These are phyloP conservation scores for Trematomus loennbergii DNA, from an alignment of 2,113 vertebrate species.

Conservation along the genomic window DNA sequence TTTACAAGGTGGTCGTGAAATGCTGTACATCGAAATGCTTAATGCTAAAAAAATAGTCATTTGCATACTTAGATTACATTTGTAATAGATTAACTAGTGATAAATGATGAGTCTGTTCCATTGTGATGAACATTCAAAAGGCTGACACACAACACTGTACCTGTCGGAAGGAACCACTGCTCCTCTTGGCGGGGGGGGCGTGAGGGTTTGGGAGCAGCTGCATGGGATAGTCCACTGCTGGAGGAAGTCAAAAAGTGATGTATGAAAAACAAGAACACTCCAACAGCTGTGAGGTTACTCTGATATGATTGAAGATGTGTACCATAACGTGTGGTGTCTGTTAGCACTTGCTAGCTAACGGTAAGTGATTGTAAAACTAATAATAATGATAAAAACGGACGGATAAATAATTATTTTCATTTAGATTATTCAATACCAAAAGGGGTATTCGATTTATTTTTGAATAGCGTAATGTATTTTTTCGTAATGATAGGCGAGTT, in stretches of 20 bases:
- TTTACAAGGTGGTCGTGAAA: too few relatives aligned
- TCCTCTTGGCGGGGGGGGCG: conserved; percentile 87
- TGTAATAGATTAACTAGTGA: too few relatives aligned
- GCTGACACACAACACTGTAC: conserved; percentile 58
- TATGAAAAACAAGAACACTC: neutral
- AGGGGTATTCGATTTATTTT: too few relatives aligned
- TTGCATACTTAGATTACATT: too few relatives aligned
- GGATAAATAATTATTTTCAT: too few relatives aligned
- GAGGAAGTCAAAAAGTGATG: conserved; percentile 4
- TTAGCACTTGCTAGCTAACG: neutral
- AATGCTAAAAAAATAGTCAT: too few relatives aligned
- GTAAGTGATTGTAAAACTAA: neutral
- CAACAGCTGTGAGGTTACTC: too few relatives aligned
- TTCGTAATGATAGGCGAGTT: too few relatives aligned
- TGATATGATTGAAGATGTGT: neutral
- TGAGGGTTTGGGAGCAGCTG: conserved; percentile 89
- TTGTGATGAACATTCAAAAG: neutral
- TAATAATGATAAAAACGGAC: too few relatives aligned
- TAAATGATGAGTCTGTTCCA: neutral
- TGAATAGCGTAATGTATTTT: too few relatives aligned
- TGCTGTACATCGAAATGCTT: too few relatives aligned
- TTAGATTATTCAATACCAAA: too few relatives aligned
- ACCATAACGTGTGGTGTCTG: neutral
- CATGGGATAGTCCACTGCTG: conserved; percentile 91
- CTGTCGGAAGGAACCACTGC: conserved; percentile 87